Evolutionary conservation across 2,797 vertebrate species (phyloP), one percentile per base, ranked within the genome.

Genomic region (Anguilla obscura): DNA sequence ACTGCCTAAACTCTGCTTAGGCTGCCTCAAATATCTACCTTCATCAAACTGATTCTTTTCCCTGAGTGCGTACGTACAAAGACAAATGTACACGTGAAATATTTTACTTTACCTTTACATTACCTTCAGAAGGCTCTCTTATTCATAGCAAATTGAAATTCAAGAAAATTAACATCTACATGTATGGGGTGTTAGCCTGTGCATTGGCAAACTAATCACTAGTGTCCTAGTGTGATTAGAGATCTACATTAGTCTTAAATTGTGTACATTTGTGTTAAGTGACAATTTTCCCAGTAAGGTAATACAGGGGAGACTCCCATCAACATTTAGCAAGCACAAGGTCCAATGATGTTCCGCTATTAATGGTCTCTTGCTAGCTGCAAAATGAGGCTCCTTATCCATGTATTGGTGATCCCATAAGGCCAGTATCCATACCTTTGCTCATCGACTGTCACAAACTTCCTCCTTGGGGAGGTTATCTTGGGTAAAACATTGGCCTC

Each of bases 181-280:
- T 92, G 93, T 93, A n/a, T 45, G 6, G 92, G 89, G 89, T 86
- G 92, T 93, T 96, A 95, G 95, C 96, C 96, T 93, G 93, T 95
- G 95, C 96, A 94, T 96, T 97, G 96, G 96, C 97, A 91, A 93
- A 93, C 92, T 90, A 93, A 92, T 94, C 92, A 94, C 97, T 96
- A 97, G 95, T 96, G 96, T 96, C 96, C 95, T 95, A 89, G 95
- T 94, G 94, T 91, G 95, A 96, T 96, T 93, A 94, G 96, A 94
- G 93, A 94, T 89, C 92, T 96, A 95, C 95, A 96, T 94, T 95
- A 94, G 97, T 96, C 96, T 94, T 96, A 94, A 89, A 92, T 91
- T 91, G 93, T 96, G 96, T 94, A 95, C 94, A 71, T 85, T 94
- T 93, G 92, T 95, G 94, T 97, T 94, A 94, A 94, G 95, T 97